phyloP scores from a whole-genome alignment of 2,113 vertebrate species.

The Zapus hudsonius region DNA sequence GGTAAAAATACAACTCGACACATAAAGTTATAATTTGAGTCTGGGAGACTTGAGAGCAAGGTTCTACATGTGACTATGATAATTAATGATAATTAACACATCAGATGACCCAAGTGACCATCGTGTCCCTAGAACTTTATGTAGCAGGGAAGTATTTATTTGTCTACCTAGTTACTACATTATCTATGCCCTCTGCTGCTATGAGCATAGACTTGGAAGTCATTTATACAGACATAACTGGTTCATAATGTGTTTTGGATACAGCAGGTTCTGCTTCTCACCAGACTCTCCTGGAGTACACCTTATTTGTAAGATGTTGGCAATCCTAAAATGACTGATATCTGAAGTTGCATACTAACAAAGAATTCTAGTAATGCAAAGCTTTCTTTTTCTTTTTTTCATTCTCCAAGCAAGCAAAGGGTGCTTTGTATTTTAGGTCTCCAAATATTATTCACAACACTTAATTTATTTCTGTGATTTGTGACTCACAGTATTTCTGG shows the following conservation, averaged over 20 bases:
- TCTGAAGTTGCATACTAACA: not conserved
- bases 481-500: constrained; percentile 17
- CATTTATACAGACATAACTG: not conserved
- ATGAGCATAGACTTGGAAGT: not conserved
- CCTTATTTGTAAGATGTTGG: not conserved
- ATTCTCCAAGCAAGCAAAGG: not conserved
- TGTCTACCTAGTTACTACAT: not conserved
- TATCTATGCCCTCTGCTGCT: not conserved
- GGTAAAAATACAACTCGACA: not conserved
- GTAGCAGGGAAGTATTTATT: not conserved
- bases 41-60: not conserved
- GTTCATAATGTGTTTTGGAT: not conserved
- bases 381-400: not conserved
- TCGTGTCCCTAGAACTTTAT: not conserved
- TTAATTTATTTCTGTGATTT: constrained; percentile 5
- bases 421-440: constrained; percentile 30
- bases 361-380: not conserved
- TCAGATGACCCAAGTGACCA: not conserved
- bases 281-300: constrained; percentile 3
- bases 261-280: not conserved
- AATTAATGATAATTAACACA: no score
- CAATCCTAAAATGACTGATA: no score
- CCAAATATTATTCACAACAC: not conserved
- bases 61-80: no score
- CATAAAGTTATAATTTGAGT: not conserved